Evolutionary conservation across 1,140 invertebrate species (phyloP).

Genomic region (Platyura marginata): DNA sequence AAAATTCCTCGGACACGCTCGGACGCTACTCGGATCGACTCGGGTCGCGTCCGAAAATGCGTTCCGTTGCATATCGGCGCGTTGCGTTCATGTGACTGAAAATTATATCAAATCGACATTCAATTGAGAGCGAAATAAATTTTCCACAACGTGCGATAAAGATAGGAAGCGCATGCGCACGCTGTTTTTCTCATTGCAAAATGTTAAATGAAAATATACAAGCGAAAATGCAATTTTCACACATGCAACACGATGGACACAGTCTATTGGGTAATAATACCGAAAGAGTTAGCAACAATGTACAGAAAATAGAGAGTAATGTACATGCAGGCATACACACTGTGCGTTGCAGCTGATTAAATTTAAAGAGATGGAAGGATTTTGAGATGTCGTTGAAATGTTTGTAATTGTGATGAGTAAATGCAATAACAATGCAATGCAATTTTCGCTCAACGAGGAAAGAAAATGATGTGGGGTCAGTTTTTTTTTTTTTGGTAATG

Average conservation of each 20-base stretch:
- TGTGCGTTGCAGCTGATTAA: neutral
- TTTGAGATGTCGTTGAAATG: too few species aligned
- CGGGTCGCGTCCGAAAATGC: conserved; percentile 26
- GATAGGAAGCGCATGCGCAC: conserved; percentile 2
- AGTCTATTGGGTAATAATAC: neutral
- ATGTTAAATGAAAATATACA: too few species aligned
- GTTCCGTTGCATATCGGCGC: conserved; percentile 27
- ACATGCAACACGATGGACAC: too few species aligned
- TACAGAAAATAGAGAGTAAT: neutral
- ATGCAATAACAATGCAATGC: neutral
- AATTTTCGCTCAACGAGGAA: too few species aligned
- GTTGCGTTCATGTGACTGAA: conserved; percentile 25
- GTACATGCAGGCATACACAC: neutral
- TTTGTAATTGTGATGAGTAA: neutral
- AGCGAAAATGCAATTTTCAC: too few species aligned
- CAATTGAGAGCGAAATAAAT: conserved; percentile 4
- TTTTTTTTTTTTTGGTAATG: too few species aligned
- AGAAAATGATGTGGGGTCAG: too few species aligned
- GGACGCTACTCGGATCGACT: conserved; percentile 23
- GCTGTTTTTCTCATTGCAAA: too few species aligned
- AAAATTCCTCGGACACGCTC: conserved; percentile 13
- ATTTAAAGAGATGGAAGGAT: neutral
- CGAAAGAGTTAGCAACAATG: neutral
- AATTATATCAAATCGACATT: conserved; percentile 4
- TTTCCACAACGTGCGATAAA: conserved; percentile 2